These are phyloP conservation scores for Etheostoma spectabile DNA, from an alignment of 2,113 vertebrate genomes.

Conservation along the genomic window DNA sequence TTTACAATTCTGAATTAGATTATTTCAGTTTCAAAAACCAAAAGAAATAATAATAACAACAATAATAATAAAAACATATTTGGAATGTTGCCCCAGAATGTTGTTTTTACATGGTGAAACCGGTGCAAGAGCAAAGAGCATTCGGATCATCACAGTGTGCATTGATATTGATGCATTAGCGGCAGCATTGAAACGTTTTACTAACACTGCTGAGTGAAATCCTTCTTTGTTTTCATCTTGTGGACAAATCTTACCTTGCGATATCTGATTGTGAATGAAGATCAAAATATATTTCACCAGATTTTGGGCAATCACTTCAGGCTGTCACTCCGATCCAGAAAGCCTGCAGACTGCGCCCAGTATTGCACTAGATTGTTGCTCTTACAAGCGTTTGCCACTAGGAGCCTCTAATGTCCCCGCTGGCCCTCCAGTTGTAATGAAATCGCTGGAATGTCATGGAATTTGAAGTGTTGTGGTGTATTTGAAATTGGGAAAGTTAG, in stretches of 20 bases:
- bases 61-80: neutral
- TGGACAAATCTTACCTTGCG: neutral
- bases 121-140: neutral
- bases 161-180: neutral
- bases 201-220: neutral
- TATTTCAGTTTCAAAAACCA: too few relatives aligned
- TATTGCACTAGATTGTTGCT: neutral
- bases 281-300: neutral
- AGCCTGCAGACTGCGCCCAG: neutral
- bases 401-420: neutral
- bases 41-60: neutral
- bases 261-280: neutral
- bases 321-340: neutral
- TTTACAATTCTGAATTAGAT: neutral
- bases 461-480: neutral
- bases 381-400: neutral
- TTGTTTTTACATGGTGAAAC: neutral
- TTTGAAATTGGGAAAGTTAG: neutral
- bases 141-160: neutral
- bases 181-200: neutral
- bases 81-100: neutral
- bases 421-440: neutral
- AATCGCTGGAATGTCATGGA: constrained; percentile 13
- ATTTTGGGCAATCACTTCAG: neutral
- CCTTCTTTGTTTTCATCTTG: neutral